A percentile compares a stretch with the other conserved stretches of the same genome.
These are phyloP conservation scores for Polydrusus pterygomalis DNA, from an alignment of 2,888 invertebrate species.

Conservation along the genomic window DNA sequence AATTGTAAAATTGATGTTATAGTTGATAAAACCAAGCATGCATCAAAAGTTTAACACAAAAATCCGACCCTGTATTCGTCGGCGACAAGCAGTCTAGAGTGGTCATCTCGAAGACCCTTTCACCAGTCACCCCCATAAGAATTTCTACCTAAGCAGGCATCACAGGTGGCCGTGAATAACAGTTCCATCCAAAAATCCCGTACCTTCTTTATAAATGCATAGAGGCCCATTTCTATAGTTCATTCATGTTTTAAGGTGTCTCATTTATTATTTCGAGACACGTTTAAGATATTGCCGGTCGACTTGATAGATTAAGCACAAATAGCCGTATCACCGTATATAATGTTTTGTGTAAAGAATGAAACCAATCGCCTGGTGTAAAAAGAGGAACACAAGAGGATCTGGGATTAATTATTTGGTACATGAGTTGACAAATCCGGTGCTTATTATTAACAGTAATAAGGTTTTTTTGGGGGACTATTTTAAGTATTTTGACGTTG, in stretches of 20 bases:
- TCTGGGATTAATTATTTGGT: constrained; percentile 59
- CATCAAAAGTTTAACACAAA: background rate
- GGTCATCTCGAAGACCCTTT: constrained; percentile 58
- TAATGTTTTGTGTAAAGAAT: constrained; percentile 59
- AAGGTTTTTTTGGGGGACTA: constrained; percentile 11
- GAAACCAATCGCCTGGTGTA: constrained; percentile 59
- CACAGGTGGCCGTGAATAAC: constrained; percentile 63
- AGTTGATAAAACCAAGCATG: too few relatives aligned
- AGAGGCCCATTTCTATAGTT: constrained; percentile 54
- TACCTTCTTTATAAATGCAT: constrained; percentile 58
- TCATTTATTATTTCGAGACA: constrained; percentile 58
- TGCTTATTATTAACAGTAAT: constrained; percentile 29
- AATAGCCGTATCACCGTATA: constrained; percentile 58
- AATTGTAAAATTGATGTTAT: too few relatives aligned
- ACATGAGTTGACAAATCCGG: constrained; percentile 63
- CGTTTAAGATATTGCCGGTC: constrained; percentile 52
- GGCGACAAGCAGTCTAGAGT: constrained; percentile 60
- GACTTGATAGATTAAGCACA: constrained; percentile 60
- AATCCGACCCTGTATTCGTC: constrained; percentile 34
- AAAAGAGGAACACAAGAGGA: constrained; percentile 29
- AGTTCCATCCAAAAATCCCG: constrained; percentile 62
- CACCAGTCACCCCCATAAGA: constrained; percentile 57
- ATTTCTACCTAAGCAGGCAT: constrained; percentile 56
- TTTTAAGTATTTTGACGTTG: constrained; percentile 16
- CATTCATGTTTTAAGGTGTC: constrained; percentile 57